Evolutionary conservation across 2,888 invertebrate species (phyloP).

Genomic region (Nemotelus nigrinus): DNA sequence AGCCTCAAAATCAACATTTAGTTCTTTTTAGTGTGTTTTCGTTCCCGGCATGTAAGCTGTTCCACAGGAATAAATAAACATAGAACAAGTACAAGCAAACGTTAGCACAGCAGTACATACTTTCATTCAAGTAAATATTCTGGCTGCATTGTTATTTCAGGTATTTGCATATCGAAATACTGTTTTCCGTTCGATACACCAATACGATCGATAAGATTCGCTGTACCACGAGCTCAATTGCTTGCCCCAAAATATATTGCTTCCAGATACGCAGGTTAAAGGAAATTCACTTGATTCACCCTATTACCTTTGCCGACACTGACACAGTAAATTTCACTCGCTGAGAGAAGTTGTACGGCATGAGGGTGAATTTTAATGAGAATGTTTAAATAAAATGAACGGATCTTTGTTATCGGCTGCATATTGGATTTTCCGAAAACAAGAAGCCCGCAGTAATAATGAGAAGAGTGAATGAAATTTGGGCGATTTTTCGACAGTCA

Average conservation of each 20-base stretch:
- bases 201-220: too few relatives aligned
- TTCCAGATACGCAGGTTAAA: not conserved
- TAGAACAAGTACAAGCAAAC: too few relatives aligned
- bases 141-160: slow-evolving; percentile 33
- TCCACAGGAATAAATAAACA: too few relatives aligned
- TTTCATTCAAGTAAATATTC: too few relatives aligned
- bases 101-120: too few relatives aligned
- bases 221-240: too few relatives aligned
- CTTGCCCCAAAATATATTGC: not conserved
- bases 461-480: too few relatives aligned
- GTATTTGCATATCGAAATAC: slow-evolving; percentile 22
- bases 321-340: not conserved
- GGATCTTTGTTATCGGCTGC: slow-evolving; percentile 41
- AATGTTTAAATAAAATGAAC: slow-evolving; percentile 48
- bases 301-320: slow-evolving; percentile 14
- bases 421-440: slow-evolving; percentile 39
- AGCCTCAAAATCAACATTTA: too few relatives aligned
- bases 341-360: slow-evolving; percentile 26
- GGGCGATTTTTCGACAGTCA: too few relatives aligned
- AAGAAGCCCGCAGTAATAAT: too few relatives aligned
- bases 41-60: too few relatives aligned
- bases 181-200: not conserved
- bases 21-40: too few relatives aligned
- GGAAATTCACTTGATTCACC: slow-evolving; percentile 8
- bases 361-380: slow-evolving; percentile 50